Evolutionary conservation across 2,888 invertebrate genomes (phyloP).

Genomic region (Drosophila fulvimacula): DNA sequence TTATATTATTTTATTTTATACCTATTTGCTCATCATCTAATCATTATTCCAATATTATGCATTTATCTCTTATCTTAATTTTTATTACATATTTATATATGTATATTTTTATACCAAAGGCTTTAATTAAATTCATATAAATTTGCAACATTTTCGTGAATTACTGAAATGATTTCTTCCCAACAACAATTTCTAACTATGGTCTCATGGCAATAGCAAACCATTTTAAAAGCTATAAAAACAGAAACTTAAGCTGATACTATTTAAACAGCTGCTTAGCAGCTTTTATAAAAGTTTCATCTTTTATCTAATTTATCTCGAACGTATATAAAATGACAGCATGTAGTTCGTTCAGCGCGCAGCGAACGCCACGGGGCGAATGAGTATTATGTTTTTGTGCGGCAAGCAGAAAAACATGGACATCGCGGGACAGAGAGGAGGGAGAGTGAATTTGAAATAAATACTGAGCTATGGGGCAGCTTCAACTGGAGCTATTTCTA

Average conservation of each 20-base stretch:
- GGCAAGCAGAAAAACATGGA: constrained; percentile 34
- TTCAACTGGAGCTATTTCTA: constrained; percentile 16
- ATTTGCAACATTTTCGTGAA: background rate
- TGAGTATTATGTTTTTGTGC: constrained; percentile 61
- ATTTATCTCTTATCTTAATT: background rate
- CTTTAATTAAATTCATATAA: background rate
- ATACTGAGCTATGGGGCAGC: constrained; percentile 24
- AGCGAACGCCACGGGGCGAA: constrained; percentile 61
- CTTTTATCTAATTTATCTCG: constrained; percentile 17
- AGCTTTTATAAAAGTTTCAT: constrained; percentile 9
- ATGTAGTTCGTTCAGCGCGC: constrained; percentile 19
- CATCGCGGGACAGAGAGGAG: background rate
- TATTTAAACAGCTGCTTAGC: constrained; percentile 13
- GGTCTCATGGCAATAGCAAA: background rate
- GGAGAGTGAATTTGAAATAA: constrained; percentile 7
- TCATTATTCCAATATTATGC: background rate
- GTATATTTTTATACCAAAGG: background rate
- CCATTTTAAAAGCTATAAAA: background rate
- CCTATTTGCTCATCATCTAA: background rate
- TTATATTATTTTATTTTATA: background rate
- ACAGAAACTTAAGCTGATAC: background rate
- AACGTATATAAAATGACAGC: constrained; percentile 6
- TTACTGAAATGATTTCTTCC: no score
- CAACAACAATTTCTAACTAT: background rate
- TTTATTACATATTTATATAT: background rate